These are phyloP conservation scores for Yoshiicerus persimilis DNA, from an alignment of 1,140 invertebrate genomes.

Conservation along the genomic window DNA sequence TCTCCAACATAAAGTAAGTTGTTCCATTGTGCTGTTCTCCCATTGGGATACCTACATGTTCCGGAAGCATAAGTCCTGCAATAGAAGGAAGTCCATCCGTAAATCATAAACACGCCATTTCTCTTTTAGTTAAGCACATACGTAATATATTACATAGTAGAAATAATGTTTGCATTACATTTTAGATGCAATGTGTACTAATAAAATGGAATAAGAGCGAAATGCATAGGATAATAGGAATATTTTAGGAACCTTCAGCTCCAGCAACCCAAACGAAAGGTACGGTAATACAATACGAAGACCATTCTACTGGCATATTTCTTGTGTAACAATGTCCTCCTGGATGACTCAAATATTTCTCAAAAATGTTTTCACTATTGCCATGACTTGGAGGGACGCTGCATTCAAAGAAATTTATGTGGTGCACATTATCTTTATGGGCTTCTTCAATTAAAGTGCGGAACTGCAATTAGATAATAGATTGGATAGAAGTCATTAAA, in stretches of 20 bases:
- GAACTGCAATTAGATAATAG: constrained; percentile 58
- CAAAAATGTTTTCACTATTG: constrained; percentile 54
- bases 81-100: background rate
- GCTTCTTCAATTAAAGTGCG: constrained; percentile 49
- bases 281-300: constrained; percentile 70
- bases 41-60: constrained; percentile 79
- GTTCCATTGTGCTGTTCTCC: constrained; percentile 66
- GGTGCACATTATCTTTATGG: constrained; percentile 68
- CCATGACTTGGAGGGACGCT: constrained; percentile 56
- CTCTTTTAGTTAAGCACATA: too few species aligned
- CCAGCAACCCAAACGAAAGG: constrained; percentile 79
- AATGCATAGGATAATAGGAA: too few species aligned
- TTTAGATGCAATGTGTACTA: too few species aligned
- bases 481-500: background rate
- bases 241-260: constrained; percentile 63
- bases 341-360: constrained; percentile 63
- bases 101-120: background rate
- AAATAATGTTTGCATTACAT: too few species aligned
- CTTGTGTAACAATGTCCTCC: constrained; percentile 68
- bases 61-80: constrained; percentile 59
- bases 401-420: constrained; percentile 83
- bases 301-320: constrained; percentile 73
- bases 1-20: constrained; percentile 82
- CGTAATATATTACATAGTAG: too few species aligned
- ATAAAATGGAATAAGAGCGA: too few species aligned